A percentile compares a stretch with the other conserved stretches of the same genome.
phyloP scores from a whole-genome alignment of 2,888 invertebrate species.

The Agrotis exclamationis region DNA sequence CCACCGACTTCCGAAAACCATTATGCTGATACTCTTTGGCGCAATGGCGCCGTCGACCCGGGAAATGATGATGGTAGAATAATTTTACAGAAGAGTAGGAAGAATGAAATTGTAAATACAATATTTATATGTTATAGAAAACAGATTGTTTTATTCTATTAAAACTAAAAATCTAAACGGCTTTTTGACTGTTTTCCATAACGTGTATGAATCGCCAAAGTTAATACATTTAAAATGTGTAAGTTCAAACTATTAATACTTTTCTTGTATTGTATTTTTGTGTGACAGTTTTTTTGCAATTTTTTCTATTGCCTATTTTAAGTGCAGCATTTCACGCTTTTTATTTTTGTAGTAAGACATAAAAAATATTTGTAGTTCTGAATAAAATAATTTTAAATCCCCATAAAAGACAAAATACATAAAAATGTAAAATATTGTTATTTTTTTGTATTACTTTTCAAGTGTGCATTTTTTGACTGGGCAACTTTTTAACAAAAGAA shows the following conservation, averaged over 20 bases:
- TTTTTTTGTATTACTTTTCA: not conserved
- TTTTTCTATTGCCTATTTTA: not conserved
- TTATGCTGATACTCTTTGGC: too few relatives aligned
- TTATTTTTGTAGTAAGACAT: too few relatives aligned
- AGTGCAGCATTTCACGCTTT: not conserved
- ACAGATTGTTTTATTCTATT: not conserved
- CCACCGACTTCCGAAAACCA: too few relatives aligned
- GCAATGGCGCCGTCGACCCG: too few relatives aligned
- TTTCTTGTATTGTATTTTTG: not conserved
- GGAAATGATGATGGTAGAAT: slow-evolving; percentile 4
- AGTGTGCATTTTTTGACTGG: slow-evolving; percentile 7
- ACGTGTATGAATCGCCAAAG: slow-evolving; percentile 11
- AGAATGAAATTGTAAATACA: slow-evolving; percentile 28
- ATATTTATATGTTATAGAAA: not conserved
- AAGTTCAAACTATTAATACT: not conserved
- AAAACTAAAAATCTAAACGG: not conserved
- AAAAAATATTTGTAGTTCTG: not conserved
- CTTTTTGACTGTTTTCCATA: not conserved
- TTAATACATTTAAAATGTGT: slow-evolving; percentile 16
- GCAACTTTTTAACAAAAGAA: not conserved
- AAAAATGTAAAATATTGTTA: not conserved
- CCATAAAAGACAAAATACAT: too few relatives aligned
- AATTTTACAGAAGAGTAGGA: not conserved
- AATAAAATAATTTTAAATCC: not conserved
- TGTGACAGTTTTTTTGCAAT: not conserved